Base-by-base conservation (phyloP, 1,140 invertebrate genomes). In the Melanaphis sacchari region DNA sequence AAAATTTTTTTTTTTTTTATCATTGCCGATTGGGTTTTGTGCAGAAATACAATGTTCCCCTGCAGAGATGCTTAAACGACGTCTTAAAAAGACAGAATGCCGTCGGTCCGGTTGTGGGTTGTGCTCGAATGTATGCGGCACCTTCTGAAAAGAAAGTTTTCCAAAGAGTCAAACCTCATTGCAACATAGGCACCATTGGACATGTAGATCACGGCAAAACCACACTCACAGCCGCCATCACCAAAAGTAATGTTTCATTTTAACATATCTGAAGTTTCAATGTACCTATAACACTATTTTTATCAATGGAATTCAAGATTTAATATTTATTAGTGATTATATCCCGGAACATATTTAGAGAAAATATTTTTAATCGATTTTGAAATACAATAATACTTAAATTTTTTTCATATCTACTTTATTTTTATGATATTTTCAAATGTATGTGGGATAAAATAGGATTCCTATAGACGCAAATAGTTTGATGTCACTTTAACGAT, bases 131-230 rank as follows among this genome's bases (percentile, higher is more conserved):
- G n/a, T 94, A 94, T 40, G 94, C 94, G 2, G 93, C 93, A 0
- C 59, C 85, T 95, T 96, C 97, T 22, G 97, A 97, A 94, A 98
- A 98, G 94, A 96, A 97, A 95, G 96, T 98, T 1, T 98, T 96
- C 94, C 95, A 96, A 92, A 96, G 98, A 93, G 96, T 96, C 54
- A 99, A 99, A 95, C 98, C 99, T n/a, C 99, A 99, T 96, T 98
- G 98, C 94, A 99, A 99, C 96, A 97, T 99, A 43, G 99, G 97
- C 31, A 99, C 99, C 0, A 99, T 99, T 95, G 99, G 99, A 9
- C 99, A 99, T 96, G 99, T 99, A 81, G 99, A 99, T 96, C 99
- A 99, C 96, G 99, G 99, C 81, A 99, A 99, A 96, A 99, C 99
- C 1, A 99, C 99, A 2, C 96, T 99, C 1, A 99, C 99, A 87